Conservation (phyloP, 30 jellyfish, hydroid and myxozoan genomes). For the Euphysa ruthae region DNA sequence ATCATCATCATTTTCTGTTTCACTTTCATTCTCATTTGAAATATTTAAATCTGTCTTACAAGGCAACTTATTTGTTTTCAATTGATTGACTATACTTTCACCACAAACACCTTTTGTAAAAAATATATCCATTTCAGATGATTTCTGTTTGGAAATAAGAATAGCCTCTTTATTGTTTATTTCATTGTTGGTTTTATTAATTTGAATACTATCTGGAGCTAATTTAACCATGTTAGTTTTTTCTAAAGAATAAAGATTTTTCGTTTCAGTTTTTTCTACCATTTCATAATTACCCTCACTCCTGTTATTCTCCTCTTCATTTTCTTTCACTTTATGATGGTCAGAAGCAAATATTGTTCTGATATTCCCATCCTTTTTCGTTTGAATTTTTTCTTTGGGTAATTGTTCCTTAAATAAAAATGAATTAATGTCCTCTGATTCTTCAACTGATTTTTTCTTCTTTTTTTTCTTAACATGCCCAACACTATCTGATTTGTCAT, state of each 20-base stretch:
- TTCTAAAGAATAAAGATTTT: no score
- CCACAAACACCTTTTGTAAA: no score
- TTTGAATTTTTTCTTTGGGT: neutral
- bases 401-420: neutral
- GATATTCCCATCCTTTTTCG: neutral
- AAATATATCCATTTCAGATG: no score
- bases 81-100: neutral
- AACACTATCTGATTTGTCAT: no score
- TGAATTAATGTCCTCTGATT: no score
- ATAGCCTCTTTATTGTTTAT: neutral
- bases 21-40: neutral
- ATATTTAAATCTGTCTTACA: slow-evolving; percentile 2
- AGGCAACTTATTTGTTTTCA: neutral
- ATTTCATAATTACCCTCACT: neutral
- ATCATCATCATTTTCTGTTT: neutral
- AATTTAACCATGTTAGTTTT: no score
- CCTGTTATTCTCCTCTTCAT: neutral
- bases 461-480: no score
- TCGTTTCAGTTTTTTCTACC: no score
- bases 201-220: no score
- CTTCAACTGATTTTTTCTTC: no score
- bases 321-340: no score
- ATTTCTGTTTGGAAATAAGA: neutral
- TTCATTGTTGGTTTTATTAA: no score
- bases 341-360: neutral